Evolutionary conservation across 2,113 vertebrate species (phyloP), one percentile per base, ranked within the genome.

Genomic region (Oncorhynchus nerka): DNA sequence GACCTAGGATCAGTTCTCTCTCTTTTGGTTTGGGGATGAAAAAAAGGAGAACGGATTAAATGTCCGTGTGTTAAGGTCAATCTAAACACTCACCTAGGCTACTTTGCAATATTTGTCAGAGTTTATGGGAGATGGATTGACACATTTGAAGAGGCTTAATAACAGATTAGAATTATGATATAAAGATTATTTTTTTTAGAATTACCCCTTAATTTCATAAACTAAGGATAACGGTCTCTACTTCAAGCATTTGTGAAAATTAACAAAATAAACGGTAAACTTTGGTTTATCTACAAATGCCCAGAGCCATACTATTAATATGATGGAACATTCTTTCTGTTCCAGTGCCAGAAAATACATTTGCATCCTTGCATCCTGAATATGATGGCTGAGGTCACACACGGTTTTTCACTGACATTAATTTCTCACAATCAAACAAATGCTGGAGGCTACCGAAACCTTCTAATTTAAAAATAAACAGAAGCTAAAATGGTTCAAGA

Each of bases 11-110:
- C 61, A 19, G 69, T 77, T 80, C 79, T 57, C 68, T 49, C 73
- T 70, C 26, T 73, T 81, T 75, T 74, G 70, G 28, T 80, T 71
- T 30, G 39, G 74, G 71, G 73, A 74, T 49, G 77, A 68, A 16
- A 69, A 69, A 76, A 65, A 4, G 61, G 86, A 85, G 71, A 77
- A 82, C 69, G 69, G 77, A 79, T 89, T 70, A 74, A 57, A 51
- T 71, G 78, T 71, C 59, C 71, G 9, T 22, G 71, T 73, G 81
- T 57, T 28, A 32, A 84, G 79, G 79, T 80, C 69, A 73, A 76
- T 67, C 75, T 61, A 79, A 85, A 62, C 78, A 77, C 81, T 75
- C 68, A 75, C 83, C 75, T 45, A 45, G 39, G 39, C 39, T 71
- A 71, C 69, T 85, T 87, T 79, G 71, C 55, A 68, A 68, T 79